Evolutionary conservation across 2,113 vertebrate species (phyloP), one percentile per base, ranked within the genome.

Genomic region (Scalopus aquaticus): DNA sequence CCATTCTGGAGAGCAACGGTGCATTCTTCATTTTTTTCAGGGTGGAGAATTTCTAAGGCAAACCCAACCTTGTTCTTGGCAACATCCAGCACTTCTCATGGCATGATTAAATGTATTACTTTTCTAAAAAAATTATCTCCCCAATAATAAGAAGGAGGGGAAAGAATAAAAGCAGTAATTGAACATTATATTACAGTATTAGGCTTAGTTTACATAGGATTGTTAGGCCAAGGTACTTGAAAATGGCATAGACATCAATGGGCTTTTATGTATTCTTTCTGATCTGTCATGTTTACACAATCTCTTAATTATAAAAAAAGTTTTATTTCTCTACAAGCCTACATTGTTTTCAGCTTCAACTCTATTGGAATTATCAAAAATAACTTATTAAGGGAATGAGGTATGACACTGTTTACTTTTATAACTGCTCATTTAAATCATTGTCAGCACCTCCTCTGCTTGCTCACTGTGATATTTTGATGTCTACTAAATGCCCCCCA

Each of bases 271-370:
- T 72, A 54, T n/a, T 76, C 22, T 51, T 74, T 42, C 10, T 79
- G 5, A 94, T 85, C 8, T n/a, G 32, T 77, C 39, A 69, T 15
- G 81, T 32, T 73, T 73, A 76, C 17, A 35, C 30, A 49, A 6
- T 11, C 9, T 90, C 54, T 46, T 93, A 91, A 76, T 46, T 83
- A 70, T 8, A 35, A 82, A 51, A 92, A 72, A 77, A 62, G 3
- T 10, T n/a, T 17, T 88, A 8, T 49, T 94, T 84, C 90, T 69
- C 65, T 81, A 82, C 3, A 95, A 60, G 39, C 49, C 54, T 3
- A 17, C 83, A 11, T 65, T 78, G 82, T 80, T 87, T 89, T 87
- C 62, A 81, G 17, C 79, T 83, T 95, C 30, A 87, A 26, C 15
- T 88, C 30, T 78, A 42, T 39, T 19, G 22, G 39, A 86, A 93